These are phyloP conservation scores for Cistogaster globosa DNA, from an alignment of 2,888 invertebrate species.

Conservation along the genomic window DNA sequence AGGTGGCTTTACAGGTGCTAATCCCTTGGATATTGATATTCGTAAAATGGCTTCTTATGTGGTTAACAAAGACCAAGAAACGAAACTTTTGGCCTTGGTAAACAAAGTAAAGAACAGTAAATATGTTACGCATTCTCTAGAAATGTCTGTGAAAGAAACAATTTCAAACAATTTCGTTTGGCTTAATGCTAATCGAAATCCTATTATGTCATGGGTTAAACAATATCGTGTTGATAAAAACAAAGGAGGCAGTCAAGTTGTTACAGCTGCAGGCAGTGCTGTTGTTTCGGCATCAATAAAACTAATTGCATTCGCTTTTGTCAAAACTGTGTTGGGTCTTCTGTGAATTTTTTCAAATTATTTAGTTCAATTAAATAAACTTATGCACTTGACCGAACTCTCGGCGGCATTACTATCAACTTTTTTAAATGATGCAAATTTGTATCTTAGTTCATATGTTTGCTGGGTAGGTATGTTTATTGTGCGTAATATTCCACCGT, in stretches of 20 bases:
- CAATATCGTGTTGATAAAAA: neutral
- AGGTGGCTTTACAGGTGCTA: slow-evolving; percentile 74
- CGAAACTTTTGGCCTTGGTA: slow-evolving; percentile 75
- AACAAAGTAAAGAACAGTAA: slow-evolving; percentile 73
- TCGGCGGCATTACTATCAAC: no score
- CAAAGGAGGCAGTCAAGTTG: neutral
- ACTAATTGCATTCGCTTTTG: no score
- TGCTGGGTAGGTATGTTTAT: no score
- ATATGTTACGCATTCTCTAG: slow-evolving; percentile 72
- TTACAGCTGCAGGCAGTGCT: no score
- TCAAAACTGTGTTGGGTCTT: no score
- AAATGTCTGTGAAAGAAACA: slow-evolving; percentile 73
- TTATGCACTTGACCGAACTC: no score
- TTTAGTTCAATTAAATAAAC: no score
- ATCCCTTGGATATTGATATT: slow-evolving; percentile 78
- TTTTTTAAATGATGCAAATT: no score
- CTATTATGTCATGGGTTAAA: slow-evolving; percentile 77
- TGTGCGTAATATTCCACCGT: no score
- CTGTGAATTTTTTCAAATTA: no score
- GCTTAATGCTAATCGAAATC: slow-evolving; percentile 76
- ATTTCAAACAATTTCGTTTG: slow-evolving; percentile 76
- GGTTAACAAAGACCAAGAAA: slow-evolving; percentile 75
- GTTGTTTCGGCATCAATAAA: no score
- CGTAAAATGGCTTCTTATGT: slow-evolving; percentile 76
- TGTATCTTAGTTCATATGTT: no score